These are phyloP conservation scores for Dorcus hopei DNA, from an alignment of 2,888 invertebrate genomes.

Conservation along the genomic window DNA sequence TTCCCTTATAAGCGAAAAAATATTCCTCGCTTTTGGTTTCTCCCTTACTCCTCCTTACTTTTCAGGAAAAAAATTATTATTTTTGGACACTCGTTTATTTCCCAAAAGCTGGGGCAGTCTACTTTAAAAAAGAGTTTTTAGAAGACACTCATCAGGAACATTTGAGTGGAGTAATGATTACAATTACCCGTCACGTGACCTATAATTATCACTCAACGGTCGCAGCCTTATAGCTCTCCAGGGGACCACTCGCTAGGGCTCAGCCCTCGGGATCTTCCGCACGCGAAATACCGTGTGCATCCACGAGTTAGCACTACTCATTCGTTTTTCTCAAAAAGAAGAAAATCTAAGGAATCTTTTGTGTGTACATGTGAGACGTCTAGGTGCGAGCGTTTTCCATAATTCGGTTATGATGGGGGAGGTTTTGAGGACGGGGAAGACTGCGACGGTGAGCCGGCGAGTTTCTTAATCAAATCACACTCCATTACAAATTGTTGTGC, in stretches of 20 bases:
- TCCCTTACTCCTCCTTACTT: too few relatives aligned
- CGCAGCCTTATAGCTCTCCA: slow-evolving; percentile 35
- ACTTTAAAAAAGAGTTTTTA: not conserved
- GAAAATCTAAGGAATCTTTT: too few relatives aligned
- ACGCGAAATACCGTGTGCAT: slow-evolving; percentile 29
- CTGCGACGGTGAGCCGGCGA: slow-evolving; percentile 8
- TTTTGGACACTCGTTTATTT: too few relatives aligned
- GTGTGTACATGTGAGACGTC: too few relatives aligned
- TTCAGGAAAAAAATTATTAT: too few relatives aligned
- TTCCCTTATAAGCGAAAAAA: not conserved
- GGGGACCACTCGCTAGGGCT: slow-evolving; percentile 29
- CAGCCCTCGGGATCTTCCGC: slow-evolving; percentile 27
- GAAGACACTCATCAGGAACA: slow-evolving; percentile 24
- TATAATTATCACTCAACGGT: slow-evolving; percentile 48
- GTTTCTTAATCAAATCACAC: slow-evolving; percentile 39
- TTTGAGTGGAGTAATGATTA: slow-evolving; percentile 39
- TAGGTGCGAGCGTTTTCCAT: not conserved
- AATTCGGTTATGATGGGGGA: not conserved
- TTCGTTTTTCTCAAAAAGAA: too few relatives aligned
- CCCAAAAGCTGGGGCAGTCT: too few relatives aligned
- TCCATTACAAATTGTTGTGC: slow-evolving; percentile 38
- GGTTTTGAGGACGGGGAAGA: not conserved
- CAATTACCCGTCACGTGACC: slow-evolving; percentile 49
- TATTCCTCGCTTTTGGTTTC: not conserved
- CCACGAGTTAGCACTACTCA: slow-evolving; percentile 4